Conservation (phyloP, 2,888 invertebrate genomes). For the Halictus ligatus region DNA sequence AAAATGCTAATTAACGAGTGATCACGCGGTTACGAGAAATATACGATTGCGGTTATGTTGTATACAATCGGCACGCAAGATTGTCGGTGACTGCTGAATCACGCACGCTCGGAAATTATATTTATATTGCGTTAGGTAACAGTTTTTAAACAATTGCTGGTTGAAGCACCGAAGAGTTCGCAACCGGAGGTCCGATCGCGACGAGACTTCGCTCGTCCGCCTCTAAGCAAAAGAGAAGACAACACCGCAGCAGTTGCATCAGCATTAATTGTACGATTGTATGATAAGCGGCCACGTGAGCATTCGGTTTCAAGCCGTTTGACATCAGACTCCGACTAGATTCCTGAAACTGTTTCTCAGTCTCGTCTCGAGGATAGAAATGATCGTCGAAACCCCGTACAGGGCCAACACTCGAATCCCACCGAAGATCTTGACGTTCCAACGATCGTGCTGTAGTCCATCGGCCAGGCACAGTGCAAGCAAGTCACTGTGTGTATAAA, state of each 20-base stretch:
- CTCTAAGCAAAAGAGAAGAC: slow-evolving; percentile 12
- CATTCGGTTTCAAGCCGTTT: neutral
- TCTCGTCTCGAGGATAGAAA: slow-evolving; percentile 16
- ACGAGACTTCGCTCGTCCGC: neutral
- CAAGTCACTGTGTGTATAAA: neutral
- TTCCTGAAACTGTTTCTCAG: slow-evolving; percentile 16
- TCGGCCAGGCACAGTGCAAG: slow-evolving; percentile 1
- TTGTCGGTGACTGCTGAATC: slow-evolving; percentile 55
- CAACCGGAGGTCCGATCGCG: neutral
- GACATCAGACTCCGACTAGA: neutral
- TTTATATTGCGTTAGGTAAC: neutral
- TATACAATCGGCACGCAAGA: slow-evolving; percentile 47
- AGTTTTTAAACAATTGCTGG: slow-evolving; percentile 9
- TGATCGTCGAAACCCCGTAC: neutral
- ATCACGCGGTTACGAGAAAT: slow-evolving; percentile 3
- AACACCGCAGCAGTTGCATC: neutral
- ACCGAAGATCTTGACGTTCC: neutral
- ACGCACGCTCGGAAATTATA: slow-evolving; percentile 30
- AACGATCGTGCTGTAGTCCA: neutral
- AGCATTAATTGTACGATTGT: slow-evolving; percentile 16
- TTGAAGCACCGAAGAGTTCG: neutral
- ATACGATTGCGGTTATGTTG: slow-evolving; percentile 15
- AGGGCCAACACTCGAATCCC: neutral
- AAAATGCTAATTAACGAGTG: slow-evolving; percentile 46
- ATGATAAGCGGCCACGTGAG: slow-evolving; percentile 19